Percentiles rank a stretch among this genome's conserved stretches.
These are phyloP conservation scores for Limnephilus lunatus DNA, from an alignment of 2,888 invertebrate genomes.

Conservation along the genomic window DNA sequence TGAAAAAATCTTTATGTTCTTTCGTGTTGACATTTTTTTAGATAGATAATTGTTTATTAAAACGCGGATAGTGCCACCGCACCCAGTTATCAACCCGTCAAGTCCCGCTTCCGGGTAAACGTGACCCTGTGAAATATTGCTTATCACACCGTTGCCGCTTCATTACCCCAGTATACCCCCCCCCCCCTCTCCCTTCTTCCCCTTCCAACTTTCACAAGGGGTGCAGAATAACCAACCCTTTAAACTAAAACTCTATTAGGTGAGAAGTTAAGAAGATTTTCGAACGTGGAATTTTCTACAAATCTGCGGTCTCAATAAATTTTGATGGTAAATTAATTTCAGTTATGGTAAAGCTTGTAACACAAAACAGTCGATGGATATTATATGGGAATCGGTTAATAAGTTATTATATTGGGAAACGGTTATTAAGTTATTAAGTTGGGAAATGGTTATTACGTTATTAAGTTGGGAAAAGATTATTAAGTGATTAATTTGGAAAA, in stretches of 20 bases:
- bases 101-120: conserved; percentile 5
- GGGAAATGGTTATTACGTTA: no score
- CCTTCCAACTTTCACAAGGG: background rate
- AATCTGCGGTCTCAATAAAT: background rate
- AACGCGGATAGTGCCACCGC: background rate
- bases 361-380: background rate
- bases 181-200: background rate
- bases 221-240: conserved; percentile 4
- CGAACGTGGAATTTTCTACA: background rate
- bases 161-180: conserved; percentile 40
- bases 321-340: background rate
- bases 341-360: background rate
- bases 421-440: no score
- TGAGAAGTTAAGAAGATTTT: background rate
- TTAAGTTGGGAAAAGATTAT: no score
- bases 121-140: conserved; percentile 52
- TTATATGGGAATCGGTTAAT: no score
- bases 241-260: background rate
- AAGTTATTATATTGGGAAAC: no score
- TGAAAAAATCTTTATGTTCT: background rate
- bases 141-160: conserved; percentile 54
- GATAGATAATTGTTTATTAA: background rate
- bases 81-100: conserved; percentile 13
- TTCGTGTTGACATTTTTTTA: background rate
- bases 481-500: no score